A percentile compares a stretch with the other conserved stretches of the same genome.
phyloP scores from a whole-genome alignment of 2,113 vertebrate species.

The Ranitomeya imitator region DNA sequence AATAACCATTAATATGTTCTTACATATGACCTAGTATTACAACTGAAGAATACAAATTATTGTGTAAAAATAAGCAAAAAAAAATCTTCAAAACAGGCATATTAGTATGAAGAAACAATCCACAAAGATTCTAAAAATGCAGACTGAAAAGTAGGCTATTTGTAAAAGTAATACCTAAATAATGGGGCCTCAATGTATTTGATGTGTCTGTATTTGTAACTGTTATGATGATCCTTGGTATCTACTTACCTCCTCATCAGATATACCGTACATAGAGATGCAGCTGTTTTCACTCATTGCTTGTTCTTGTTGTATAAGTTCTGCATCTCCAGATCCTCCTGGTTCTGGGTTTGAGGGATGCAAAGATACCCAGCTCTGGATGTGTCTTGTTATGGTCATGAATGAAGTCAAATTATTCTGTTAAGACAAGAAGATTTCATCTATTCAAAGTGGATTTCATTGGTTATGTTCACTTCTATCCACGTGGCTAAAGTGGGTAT shows the following conservation, averaged over 20 bases:
- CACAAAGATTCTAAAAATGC: too few relatives aligned
- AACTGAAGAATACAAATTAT: too few relatives aligned
- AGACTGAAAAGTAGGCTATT: too few relatives aligned
- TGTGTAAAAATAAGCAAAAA: too few relatives aligned
- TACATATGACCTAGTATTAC: too few relatives aligned
- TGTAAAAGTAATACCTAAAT: too few relatives aligned
- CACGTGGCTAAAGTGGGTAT: too few relatives aligned
- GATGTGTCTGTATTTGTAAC: not conserved
- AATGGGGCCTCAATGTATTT: too few relatives aligned
- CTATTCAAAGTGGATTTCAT: not conserved
- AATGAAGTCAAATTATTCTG: not conserved
- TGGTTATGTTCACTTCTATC: too few relatives aligned
- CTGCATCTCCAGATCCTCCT: not conserved
- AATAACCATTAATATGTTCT: too few relatives aligned
- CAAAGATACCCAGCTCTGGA: slow-evolving; percentile 24
- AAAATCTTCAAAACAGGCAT: too few relatives aligned
- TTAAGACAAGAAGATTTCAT: not conserved
- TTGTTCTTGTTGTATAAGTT: slow-evolving; percentile 17
- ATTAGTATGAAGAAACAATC: too few relatives aligned
- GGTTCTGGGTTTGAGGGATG: slow-evolving; percentile 17
- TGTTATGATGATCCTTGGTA: not conserved
- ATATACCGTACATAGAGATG: not conserved
- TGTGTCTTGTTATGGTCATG: slow-evolving; percentile 42
- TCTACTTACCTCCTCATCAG: slow-evolving; percentile 29
- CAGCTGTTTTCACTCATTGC: not conserved